Base-by-base conservation (phyloP, 2,797 vertebrate genomes). In the Notamacropus eugenii region DNA sequence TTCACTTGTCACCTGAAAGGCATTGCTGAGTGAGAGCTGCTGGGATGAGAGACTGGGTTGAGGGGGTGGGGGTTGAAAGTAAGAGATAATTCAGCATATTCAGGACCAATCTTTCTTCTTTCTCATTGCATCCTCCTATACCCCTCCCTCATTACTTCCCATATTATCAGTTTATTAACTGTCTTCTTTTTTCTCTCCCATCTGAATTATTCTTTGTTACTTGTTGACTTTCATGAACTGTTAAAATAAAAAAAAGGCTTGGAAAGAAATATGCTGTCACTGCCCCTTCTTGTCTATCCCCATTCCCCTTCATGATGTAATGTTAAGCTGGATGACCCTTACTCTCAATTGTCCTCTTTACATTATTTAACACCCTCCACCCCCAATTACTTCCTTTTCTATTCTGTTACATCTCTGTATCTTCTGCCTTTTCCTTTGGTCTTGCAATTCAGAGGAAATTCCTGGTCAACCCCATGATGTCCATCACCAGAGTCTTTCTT, bases 321-420 rank as follows among this genome's bases (percentile, higher is more conserved):
- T 55, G 34, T 0, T 0, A 52, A 13, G 8, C 12, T 2, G 67
- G 1, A 27, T 46, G 22, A 4, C 22, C 29, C 50, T 19, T 50
- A 50, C 74, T 87, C 29, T 4, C 3, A 87, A 50, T 19, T 57
- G 27, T 74, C 24, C 11, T 0, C 22, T 46, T 22, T 0, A 16
- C 34, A 1, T 9, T 0, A 19, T 92, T 52, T 54, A 40, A 0
- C 13, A 13, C 19, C 52, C 19, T 54, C 34, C 58, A 58, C 0
- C 4, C 27, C 27, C 57, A 5, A 92, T 57, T 19, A 13, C 12
- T 2, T 1, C 0, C 3, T 94, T 93, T 95, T 54, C 55, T 34
- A 0, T 1, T 2, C 90, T 56, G 46, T 55, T 90, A 87, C 40
- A 94, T 31, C 56, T 4, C 6, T 0, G 19, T 55, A 56, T 10